Conservation (phyloP, 2,113 vertebrate genomes). For the Atractosteus spatula region DNA sequence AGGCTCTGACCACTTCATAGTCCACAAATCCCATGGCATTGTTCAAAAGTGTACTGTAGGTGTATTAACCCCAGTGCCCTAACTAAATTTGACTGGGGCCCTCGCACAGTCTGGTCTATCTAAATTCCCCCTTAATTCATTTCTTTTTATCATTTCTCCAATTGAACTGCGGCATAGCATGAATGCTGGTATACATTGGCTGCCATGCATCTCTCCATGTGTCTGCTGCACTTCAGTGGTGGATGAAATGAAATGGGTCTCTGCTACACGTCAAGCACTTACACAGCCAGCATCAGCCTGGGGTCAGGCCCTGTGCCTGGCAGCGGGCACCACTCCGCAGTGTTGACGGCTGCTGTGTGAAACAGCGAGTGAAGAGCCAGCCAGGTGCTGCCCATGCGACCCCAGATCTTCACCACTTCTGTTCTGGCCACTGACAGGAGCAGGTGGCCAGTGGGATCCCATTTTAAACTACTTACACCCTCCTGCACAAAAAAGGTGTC, state of each 20-base stretch:
- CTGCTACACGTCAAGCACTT: conserved; percentile 36
- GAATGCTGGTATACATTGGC: no score
- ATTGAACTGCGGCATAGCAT: no score
- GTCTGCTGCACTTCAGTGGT: no score
- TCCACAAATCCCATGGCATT: no score
- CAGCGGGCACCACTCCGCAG: conserved; percentile 66
- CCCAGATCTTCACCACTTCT: conserved; percentile 67
- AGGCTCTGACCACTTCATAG: no score
- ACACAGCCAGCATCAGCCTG: conserved; percentile 70
- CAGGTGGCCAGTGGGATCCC: conserved; percentile 73
- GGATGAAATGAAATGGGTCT: not conserved
- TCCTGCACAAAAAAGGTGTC: conserved; percentile 47
- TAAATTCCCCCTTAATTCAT: no score
- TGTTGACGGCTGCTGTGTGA: conserved; percentile 57
- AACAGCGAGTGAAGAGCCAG: conserved; percentile 62
- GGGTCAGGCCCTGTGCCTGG: conserved; percentile 60
- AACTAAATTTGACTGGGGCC: no score
- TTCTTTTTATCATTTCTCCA: no score
- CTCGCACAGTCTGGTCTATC: no score
- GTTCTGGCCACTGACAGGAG: conserved; percentile 65
- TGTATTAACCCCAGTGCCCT: no score
- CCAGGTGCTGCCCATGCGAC: conserved; percentile 54
- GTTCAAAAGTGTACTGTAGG: no score
- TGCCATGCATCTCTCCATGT: no score
- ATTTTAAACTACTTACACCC: conserved; percentile 56